phyloP scores from a whole-genome alignment of 2,113 vertebrate genomes.

The Cyanoderma ruficeps region DNA sequence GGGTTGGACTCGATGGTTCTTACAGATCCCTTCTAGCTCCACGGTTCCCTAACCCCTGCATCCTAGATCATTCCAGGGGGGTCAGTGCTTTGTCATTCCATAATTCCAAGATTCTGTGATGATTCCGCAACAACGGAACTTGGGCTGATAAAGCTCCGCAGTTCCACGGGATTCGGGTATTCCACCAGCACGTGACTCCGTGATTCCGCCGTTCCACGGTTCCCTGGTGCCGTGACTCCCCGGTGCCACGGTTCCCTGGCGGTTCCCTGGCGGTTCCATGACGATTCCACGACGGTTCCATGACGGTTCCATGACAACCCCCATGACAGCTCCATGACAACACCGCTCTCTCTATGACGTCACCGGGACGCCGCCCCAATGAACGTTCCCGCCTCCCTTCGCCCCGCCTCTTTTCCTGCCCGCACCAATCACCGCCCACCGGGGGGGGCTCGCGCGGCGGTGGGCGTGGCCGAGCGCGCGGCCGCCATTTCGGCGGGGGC shows the following conservation, averaged over 20 bases:
- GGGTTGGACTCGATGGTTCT: neutral
- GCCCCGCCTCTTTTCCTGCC: neutral
- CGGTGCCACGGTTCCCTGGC: neutral
- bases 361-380: accelerated
- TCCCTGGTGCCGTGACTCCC: neutral
- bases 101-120: accelerated
- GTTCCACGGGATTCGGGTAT: accelerated
- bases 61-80: accelerated
- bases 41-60: neutral
- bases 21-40: neutral
- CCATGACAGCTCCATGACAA: neutral
- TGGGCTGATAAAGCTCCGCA: accelerated
- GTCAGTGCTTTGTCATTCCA: accelerated
- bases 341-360: accelerated
- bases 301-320: no score
- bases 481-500: neutral
- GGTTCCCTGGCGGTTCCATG: accelerated
- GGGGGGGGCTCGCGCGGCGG: accelerated
- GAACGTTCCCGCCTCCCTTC: accelerated
- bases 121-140: accelerated
- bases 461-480: neutral
- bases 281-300: accelerated
- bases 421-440: neutral
- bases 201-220: accelerated
- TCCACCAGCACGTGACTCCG: accelerated